Evolutionary conservation across 2,113 vertebrate genomes (phyloP).

Genomic region (Phaethon lepturus): DNA sequence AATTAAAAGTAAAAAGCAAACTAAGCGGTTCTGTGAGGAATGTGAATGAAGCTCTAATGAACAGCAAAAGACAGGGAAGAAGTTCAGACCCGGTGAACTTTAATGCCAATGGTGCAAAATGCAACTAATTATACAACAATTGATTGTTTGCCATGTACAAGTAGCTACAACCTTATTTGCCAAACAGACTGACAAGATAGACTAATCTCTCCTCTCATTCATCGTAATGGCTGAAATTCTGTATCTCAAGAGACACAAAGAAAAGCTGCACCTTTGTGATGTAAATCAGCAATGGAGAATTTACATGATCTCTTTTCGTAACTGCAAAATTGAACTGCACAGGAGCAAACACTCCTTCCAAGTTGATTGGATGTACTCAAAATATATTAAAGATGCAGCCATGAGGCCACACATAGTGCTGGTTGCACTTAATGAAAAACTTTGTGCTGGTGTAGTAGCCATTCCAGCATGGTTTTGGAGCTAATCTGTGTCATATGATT

Average conservation of each 20-base stretch:
- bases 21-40: constrained; percentile 37
- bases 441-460: not conserved
- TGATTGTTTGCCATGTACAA: not conserved
- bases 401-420: accelerated
- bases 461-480: accelerated
- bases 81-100: constrained; percentile 34
- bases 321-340: not conserved
- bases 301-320: not conserved
- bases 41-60: constrained; percentile 26
- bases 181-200: not conserved
- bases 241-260: not conserved
- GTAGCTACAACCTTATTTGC: not conserved
- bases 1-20: constrained; percentile 74
- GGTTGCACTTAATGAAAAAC: accelerated
- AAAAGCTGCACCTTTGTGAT: not conserved
- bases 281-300: not conserved
- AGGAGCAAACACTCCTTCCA: not conserved
- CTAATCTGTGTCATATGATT: accelerated
- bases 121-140: not conserved
- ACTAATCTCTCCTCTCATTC: not conserved
- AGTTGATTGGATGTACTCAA: not conserved
- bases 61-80: constrained; percentile 4
- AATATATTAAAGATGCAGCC: not conserved
- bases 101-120: not conserved
- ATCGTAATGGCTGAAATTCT: accelerated